Conservation (phyloP, 2,113 vertebrate species). For the Xiphophorus hellerii region DNA sequence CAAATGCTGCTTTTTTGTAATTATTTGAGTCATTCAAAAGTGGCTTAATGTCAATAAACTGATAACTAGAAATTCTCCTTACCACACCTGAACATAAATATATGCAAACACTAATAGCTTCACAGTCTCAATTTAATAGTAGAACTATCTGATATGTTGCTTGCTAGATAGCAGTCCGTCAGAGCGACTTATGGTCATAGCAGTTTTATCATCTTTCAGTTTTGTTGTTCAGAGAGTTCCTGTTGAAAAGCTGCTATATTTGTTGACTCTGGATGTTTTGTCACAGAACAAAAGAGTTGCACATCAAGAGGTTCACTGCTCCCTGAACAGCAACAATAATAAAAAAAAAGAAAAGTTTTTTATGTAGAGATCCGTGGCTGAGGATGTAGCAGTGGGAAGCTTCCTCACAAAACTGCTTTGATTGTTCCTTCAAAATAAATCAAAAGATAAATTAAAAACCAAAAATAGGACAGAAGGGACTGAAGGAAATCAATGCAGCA, state of each 20-base stretch:
- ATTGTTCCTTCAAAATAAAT: slow-evolving; percentile 43
- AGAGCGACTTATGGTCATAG: neutral
- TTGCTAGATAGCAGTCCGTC: neutral
- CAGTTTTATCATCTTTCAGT: neutral
- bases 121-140: neutral
- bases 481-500: slow-evolving; percentile 12
- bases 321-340: slow-evolving; percentile 15
- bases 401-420: slow-evolving; percentile 45
- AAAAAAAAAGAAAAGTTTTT: slow-evolving; percentile 26
- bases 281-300: slow-evolving; percentile 34
- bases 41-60: too few species aligned
- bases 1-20: too few species aligned
- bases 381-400: slow-evolving; percentile 37
- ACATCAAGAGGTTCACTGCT: slow-evolving; percentile 48
- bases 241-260: slow-evolving; percentile 10
- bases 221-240: neutral
- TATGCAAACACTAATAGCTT: neutral
- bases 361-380: slow-evolving; percentile 27
- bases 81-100: neutral
- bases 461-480: slow-evolving; percentile 3
- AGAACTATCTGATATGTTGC: neutral
- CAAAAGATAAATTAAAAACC: neutral
- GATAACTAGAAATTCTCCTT: too few species aligned
- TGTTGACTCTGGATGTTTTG: slow-evolving; percentile 32
- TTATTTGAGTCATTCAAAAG: too few species aligned